A percentile compares a stretch with the other conserved stretches of the same genome.
phyloP scores from a whole-genome alignment of 2,888 invertebrate genomes.

The Spilosoma lubricipeda region DNA sequence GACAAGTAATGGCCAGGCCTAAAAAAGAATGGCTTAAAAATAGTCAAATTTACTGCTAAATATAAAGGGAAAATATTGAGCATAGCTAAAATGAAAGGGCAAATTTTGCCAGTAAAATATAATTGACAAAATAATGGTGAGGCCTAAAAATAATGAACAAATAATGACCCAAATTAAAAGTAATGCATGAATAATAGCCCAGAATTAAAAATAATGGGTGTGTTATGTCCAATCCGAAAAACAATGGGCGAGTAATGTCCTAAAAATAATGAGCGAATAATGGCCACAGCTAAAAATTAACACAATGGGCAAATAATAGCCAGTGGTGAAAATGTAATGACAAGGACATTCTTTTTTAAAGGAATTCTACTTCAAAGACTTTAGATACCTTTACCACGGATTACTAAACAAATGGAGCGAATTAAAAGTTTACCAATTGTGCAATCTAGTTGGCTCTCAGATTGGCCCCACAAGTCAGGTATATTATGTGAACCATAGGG shows the following conservation, averaged over 20 bases:
- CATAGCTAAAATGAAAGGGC: too few species aligned
- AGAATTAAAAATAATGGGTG: too few species aligned
- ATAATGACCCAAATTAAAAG: not conserved
- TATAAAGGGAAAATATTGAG: not conserved
- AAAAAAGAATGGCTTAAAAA: not conserved
- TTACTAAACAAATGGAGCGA: not conserved
- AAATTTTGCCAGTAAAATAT: too few species aligned
- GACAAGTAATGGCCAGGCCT: too few species aligned
- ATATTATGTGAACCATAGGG: slow-evolving; percentile 54
- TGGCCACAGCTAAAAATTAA: not conserved
- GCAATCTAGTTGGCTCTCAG: slow-evolving; percentile 37
- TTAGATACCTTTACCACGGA: not conserved
- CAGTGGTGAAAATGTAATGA: not conserved
- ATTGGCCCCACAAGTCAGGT: slow-evolving; percentile 28
- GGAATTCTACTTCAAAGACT: not conserved
- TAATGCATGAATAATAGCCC: not conserved
- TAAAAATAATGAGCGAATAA: not conserved
- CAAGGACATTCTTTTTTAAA: not conserved
- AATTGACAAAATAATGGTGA: not conserved
- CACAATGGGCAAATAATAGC: too few species aligned
- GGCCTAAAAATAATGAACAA: not conserved
- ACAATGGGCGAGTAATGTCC: not conserved
- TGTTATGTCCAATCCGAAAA: not conserved
- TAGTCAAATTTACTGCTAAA: not conserved
- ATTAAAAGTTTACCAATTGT: not conserved